phyloP scores from a whole-genome alignment of 2,888 invertebrate genomes.

The Habrosyne pyritoides region DNA sequence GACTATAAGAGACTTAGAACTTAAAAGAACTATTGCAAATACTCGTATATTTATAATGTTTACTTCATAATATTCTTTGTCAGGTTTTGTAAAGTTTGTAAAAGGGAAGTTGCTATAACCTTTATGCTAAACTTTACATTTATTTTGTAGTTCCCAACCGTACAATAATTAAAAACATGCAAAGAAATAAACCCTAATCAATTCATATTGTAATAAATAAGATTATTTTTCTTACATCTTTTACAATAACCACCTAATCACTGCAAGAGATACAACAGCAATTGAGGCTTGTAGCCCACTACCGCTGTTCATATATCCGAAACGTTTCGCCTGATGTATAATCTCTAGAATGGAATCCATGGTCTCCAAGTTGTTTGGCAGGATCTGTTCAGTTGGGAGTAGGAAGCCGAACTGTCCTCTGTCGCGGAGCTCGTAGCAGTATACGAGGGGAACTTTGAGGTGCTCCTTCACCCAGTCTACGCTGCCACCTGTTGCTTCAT shows the following conservation, averaged over 20 bases:
- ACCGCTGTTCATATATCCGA: slow-evolving; percentile 40
- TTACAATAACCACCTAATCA: slow-evolving; percentile 3
- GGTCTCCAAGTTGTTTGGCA: slow-evolving; percentile 78
- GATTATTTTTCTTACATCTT: not conserved
- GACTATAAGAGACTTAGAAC: no score
- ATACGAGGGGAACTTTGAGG: slow-evolving; percentile 55
- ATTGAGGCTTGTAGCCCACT: slow-evolving; percentile 9
- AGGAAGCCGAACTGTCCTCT: slow-evolving; percentile 83
- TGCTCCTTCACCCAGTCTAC: slow-evolving; percentile 66
- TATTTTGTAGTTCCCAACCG: no score
- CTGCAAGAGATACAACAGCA: not conserved
- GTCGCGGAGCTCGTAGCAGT: slow-evolving; percentile 81
- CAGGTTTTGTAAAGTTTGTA: no score
- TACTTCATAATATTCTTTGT: no score
- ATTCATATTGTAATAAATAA: not conserved
- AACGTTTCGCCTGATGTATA: slow-evolving; percentile 56
- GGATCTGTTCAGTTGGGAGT: slow-evolving; percentile 83
- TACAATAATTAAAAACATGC: no score
- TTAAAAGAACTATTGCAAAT: no score
- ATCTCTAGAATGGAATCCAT: slow-evolving; percentile 75
- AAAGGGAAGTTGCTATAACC: no score
- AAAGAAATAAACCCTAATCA: no score
- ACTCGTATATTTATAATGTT: no score
- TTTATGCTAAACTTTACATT: no score
- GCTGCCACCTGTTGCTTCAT: slow-evolving; percentile 50